Evolutionary conservation across 2,113 vertebrate species (phyloP).

Genomic region (Ibidorhyncha struthersii): DNA sequence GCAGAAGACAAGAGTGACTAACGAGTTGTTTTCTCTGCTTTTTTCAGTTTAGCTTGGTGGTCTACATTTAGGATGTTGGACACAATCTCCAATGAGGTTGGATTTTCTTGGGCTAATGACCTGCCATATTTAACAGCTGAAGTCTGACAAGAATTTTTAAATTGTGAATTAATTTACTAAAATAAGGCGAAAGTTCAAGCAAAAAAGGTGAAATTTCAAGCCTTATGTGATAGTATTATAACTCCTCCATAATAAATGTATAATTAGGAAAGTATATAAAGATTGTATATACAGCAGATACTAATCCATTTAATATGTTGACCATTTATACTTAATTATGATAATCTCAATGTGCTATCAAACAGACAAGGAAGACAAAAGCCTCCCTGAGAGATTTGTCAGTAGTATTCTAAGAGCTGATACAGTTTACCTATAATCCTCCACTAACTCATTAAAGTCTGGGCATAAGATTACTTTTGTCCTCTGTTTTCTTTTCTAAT

Average conservation of each 20-base stretch:
- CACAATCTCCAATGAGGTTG: background rate
- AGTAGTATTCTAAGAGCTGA: background rate
- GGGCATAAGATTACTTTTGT: background rate
- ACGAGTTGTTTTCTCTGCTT: background rate
- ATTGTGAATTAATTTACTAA: background rate
- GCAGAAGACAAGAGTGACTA: background rate
- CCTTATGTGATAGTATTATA: background rate
- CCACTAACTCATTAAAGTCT: background rate
- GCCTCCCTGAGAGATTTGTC: background rate
- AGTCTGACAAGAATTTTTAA: background rate
- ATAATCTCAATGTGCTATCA: background rate
- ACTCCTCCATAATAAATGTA: background rate
- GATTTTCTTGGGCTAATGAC: background rate
- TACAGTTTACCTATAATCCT: background rate
- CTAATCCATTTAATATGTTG: conserved; percentile 31
- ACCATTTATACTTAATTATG: background rate
- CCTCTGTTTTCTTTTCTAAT: background rate
- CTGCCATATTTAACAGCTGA: background rate
- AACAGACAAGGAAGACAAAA: background rate
- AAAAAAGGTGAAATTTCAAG: background rate
- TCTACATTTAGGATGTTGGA: background rate
- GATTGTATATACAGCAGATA: background rate
- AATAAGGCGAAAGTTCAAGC: too few species aligned
- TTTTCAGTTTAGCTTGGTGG: background rate
- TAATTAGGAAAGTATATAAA: background rate